Evolutionary conservation across 2,113 vertebrate genomes (phyloP), one percentile per base, ranked within the genome.

Genomic region (Anseranas semipalmata): DNA sequence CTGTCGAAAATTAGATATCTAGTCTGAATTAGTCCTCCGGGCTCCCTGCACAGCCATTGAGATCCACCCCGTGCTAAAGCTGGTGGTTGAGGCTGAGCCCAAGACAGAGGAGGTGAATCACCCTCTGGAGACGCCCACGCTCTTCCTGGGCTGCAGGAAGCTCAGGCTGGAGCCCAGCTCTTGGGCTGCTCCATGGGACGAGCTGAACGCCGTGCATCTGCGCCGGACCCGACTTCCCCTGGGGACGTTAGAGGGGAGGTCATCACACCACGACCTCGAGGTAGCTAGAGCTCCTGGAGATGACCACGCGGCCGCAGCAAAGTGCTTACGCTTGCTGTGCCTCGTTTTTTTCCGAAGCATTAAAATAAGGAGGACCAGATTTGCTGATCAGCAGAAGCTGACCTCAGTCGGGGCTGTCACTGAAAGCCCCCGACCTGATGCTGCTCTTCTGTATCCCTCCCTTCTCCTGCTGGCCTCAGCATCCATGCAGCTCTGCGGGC

Each of bases 391-490:
- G 94, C 94, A 94, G 94, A 91, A 90, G 74, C 78, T 90, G 94
- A 87, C 78, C 74, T 87, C 71, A 67, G 92, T 66, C 62, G 65
- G 78, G 62, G 58, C 92, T 94, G 83, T 88, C 88, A 72, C 83
- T 17, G 72, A 88, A 89, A 76, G 59, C 63, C 45, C 56, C 71
- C 59, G 73, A 2, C 85, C 88, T 83, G 63, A 93, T 90, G 94
- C 59, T 90, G 85, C 41, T 5, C 70, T 62, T 90, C 90, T 11
- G 1, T 82, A 53, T 90, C 59, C 35, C 62, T 73, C 4, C 0
- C 58, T 93, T 93, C 58, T 96, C 90, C 75, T 94, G 96, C 94
- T 96, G 92, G 90, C 88, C 90, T 97, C 95, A 96, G 94, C 96
- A 96, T 73, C 79, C 82, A 46, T 2, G 7, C 28, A 83, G 94